Base-by-base conservation (phyloP, 2,888 invertebrate genomes). In the Drosophila rubida region DNA sequence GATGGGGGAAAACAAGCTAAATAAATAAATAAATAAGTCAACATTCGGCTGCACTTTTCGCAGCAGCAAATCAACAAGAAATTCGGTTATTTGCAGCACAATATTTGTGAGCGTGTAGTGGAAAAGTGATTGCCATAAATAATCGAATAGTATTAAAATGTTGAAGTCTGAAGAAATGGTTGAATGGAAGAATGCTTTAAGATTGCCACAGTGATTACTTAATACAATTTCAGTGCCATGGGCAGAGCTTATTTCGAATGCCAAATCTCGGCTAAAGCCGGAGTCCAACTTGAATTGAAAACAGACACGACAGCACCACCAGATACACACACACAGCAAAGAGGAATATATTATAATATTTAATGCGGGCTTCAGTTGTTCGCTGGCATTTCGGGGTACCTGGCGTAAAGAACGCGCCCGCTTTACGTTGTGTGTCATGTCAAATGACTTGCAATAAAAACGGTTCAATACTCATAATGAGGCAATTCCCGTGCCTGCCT, bases 401-500 rank as follows among this genome's bases (percentile, higher is more conserved):
- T 50, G 50, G 13, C 11, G 44, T 51, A 63, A 64, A 64, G 58
- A 16, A 59, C 11, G 7, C 16, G 14, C n/a, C 8, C 16, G 14
- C n/a, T 39, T 4, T 14, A 55, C 67, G 45, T 66, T 59, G 41
- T 46, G 50, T 46, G 50, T 67, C 72, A 58, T 61, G 25, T 45
- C 49, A 57, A 71, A 57, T 46, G 54, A 46, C 58, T 32, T 37
- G 62, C 63, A 54, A 63, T 69, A 59, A 63, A 70, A 68, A 53
- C 30, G 41, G 27, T 45, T 69, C 72, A 67, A 55, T 62, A 54
- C 45, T 37, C 53, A 45, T 71, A 62, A 62, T 67, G 46, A 46
- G 46, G 54, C 42, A 54, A 61, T 54, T 70, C 23, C 42, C 14
- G 30, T 42, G 22, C 25, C n/a, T 13, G 13, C 13, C 19, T 14